Base-by-base conservation (phyloP, 53 echinoderm and acorn worm species). In the Actinopyga echinites region DNA sequence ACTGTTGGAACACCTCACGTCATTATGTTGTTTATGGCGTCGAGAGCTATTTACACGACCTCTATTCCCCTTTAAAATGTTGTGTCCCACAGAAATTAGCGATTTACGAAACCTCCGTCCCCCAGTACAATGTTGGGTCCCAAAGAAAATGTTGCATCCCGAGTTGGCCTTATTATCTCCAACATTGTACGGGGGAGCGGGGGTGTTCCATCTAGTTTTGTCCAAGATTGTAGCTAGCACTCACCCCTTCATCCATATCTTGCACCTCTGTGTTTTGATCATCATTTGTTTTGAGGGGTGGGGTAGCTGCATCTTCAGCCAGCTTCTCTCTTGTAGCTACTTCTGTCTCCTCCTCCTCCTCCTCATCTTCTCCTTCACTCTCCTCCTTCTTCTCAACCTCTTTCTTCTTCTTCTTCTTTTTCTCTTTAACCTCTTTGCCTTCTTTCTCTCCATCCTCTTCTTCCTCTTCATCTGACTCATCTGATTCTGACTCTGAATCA, bases 231-330 rank as follows among this genome's bases (percentile, higher is more conserved):
- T n/a, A n/a, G n/a, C n/a, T 28, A 31, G 17, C n/a, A 45, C 87
- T 88, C 32, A 93, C 93, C 83, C 95, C 93, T 77, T 90, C 92
- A 38, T 91, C 93, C 95, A 95, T 95, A 52, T 95, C 95, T 42
- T 95, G 95, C 0, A 95, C 83, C 71, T 92, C 95, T 67, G 90
- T 92, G 82, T 93, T 95, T 32, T 90, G 89, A 64, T 95, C 93
- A 26, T 78, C 56, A 13, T 34, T 44, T 22, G 38, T 37, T 33
- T 55, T 32, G 30, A 56, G 56, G 35, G 85, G 79, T 33, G 88
- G 93, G 20, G 89, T 79, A 57, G 84, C 22, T 13, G 84, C 66
- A 35, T 65, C 33, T 49, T 45, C 79, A 4, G 69, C 37, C 36
- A 74, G 49, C 79, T 92, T 90, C 44, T 88, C 78, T 60, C 69